Evolutionary conservation across 1,140 invertebrate genomes (phyloP).

Genomic region (Anagrus nilaparvatae): DNA sequence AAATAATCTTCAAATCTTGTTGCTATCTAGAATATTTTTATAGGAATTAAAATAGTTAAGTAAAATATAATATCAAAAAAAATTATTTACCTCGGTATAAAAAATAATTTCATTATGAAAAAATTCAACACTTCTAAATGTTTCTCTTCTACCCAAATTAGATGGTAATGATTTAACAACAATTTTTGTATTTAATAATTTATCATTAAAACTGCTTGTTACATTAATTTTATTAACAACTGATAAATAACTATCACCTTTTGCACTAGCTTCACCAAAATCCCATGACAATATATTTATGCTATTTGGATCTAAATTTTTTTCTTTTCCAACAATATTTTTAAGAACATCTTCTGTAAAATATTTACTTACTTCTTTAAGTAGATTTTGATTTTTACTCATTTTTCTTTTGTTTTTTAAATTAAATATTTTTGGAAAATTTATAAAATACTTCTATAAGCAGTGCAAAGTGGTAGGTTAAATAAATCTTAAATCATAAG

Average conservation of each 20-base stretch:
- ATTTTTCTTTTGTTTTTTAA: constrained; percentile 14
- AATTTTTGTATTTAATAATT: constrained; percentile 36
- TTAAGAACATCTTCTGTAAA: constrained; percentile 40
- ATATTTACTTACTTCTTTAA: constrained; percentile 22
- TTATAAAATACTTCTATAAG: not conserved
- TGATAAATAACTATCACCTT: constrained; percentile 58
- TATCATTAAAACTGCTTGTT: constrained; percentile 28
- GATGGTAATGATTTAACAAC: constrained; percentile 54
- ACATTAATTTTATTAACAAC: constrained; percentile 48
- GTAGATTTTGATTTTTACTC: constrained; percentile 16
- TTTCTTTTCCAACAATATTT: constrained; percentile 32
- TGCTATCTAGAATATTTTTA: constrained; percentile 21
- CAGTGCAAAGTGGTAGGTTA: too few species aligned
- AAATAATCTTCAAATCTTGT: constrained; percentile 30
- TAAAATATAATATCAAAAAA: not conserved
- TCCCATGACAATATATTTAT: constrained; percentile 39
- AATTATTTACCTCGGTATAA: constrained; percentile 47
- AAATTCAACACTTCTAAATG: constrained; percentile 55
- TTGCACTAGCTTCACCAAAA: constrained; percentile 37
- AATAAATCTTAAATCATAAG: too few species aligned
- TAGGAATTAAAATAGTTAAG: constrained; percentile 11
- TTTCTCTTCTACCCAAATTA: constrained; percentile 48
- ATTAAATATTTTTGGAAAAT: not conserved
- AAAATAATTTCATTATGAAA: constrained; percentile 58
- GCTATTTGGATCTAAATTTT: constrained; percentile 24